Evolutionary conservation across 2,797 vertebrate genomes (phyloP), one percentile per base, ranked within the genome.

Genomic region (Meriones psammophilus): DNA sequence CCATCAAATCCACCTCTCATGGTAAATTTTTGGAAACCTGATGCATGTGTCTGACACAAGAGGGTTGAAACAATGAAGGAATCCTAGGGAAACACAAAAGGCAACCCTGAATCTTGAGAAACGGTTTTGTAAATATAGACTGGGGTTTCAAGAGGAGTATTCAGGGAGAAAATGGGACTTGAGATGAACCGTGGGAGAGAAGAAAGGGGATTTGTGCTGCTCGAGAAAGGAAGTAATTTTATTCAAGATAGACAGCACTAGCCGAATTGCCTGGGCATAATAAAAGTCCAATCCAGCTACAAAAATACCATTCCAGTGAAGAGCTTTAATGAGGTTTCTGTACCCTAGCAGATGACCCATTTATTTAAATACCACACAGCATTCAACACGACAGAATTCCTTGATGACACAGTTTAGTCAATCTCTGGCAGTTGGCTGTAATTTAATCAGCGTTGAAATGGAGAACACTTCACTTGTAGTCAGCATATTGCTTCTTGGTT

Each of bases 281-380:
- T 95, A 92, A 92, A 97, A 97, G 90, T 93, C 86, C 50, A 97
- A 96, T 94, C 81, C 78, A 83, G 92, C 96, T 97, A 93, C 60
- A 96, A 93, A 96, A 96, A 94, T 95, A 96, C 73, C 88, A 96
- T 89, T 58, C 88, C 96, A 80, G 60, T 92, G 95, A 95, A 97
- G 96, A 88, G 92, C 83, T 94, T 91, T 97, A 97, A 96, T 96
- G 88, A 97, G 93, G 92, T 88, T 93, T 97, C 93, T 95, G 90
- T 5, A 96, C 64, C 88, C 96, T 78, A 91, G 77, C 81, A 94
- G 85, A 95, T 97, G 95, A 97, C 86, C 89, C 88, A 94, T 73
- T 96, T 98, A 93, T 91, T 96, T 96, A 95, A 97, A 95, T 93
- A 77, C 86, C 90, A 91, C 76, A 80, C 69, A 68, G 54, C 81